Base-by-base conservation (phyloP, 2,113 vertebrate species). In the Dicentrarchus labrax region DNA sequence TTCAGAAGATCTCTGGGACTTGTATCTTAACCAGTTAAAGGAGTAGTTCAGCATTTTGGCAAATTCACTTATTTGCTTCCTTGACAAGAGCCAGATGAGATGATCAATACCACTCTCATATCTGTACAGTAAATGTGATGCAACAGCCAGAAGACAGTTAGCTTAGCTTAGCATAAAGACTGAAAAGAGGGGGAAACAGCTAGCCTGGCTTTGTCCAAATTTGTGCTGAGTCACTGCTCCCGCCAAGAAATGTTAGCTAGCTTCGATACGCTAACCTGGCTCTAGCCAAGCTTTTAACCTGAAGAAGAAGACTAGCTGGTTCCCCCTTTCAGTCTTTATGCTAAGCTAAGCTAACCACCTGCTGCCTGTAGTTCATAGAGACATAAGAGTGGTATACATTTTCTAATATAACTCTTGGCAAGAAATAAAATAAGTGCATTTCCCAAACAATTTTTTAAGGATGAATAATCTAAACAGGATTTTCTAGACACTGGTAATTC, bases 1-100 rank as follows among this genome's bases (percentile, higher is more conserved):
- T 69, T 76, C 24, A 64, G 24, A 64, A 65, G 70, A 66, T 15
- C 15, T 10, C 50, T 21, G 50, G 51, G 24, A 73, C 16, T 39
- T 67, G 21, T 67, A 22, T 53, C 47, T 13, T 50, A 62, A 51
- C 4, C 19, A 9, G 45, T 39, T 57, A 53, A 70, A 53, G 22
- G 30, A 54, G 45, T 11, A 24, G 15, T 45, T 45, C 0, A 4
- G 22, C 19, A 16, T 41, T 56, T 47, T 45, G 11, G 19, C 2
- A 65, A 65, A 7, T 43, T 8, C 8, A n/a, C 4, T 21, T 11
- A 22, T 41, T 54, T 1, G 1, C 21, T 43, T 17, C 30, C 54
- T 45, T 57, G 69, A 9, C n/a, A 38, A 43, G 9, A 24, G 8
- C 24, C 17, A 11, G 70, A 43, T 24, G 30, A 41, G 21, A 11